Base-by-base conservation (phyloP, 2,113 vertebrate species). In the Phaethon lepturus region DNA sequence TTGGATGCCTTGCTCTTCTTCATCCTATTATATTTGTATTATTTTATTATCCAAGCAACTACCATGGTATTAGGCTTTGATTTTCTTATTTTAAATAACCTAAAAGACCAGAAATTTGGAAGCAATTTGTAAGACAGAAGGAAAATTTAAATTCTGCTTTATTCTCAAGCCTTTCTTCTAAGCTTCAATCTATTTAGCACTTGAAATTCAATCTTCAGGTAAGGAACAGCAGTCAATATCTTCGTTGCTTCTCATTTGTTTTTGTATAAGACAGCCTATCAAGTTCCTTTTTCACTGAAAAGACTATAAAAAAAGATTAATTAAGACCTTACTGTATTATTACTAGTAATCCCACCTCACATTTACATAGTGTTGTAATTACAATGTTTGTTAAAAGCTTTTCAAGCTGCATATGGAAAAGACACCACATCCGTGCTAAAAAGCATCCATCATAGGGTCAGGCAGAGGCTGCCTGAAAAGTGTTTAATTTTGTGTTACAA, bases 151-250 rank as follows among this genome's bases (percentile, higher is more conserved):
- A 84, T 84, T 91, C 28, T 71, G n/a, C 13, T 77, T 92, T 91
- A 26, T 84, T 88, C 22, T 86, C 60, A 88, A 88, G 47, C 10
- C 6, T 53, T 77, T 88, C 52, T 63, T 91, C 68, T 88, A 88
- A 78, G 52, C 24, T 72, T 58, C 63, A 67, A 47, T 58, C 63
- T 69, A 47, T 66, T 82, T 83, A 88, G 59, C 42, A 67, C 68
- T 88, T 90, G 88, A 94, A 97, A 94, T n/a, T 88, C 67, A 92
- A 80, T 85, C 72, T 88, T 93, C 58, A 77, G 55, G 44, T 76
- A 90, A 58, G 42, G 63, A 92, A 45, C 8, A 74, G 23, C 19
- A 62, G 44, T 68, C 29, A 69, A 33, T 45, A n/a, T 71, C 63
- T 94, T 87, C 1, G 0, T 28, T 66, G 28, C 28, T 90, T 82